Evolutionary conservation across 2,797 vertebrate genomes (phyloP).

Genomic region (Antrozous pallidus): DNA sequence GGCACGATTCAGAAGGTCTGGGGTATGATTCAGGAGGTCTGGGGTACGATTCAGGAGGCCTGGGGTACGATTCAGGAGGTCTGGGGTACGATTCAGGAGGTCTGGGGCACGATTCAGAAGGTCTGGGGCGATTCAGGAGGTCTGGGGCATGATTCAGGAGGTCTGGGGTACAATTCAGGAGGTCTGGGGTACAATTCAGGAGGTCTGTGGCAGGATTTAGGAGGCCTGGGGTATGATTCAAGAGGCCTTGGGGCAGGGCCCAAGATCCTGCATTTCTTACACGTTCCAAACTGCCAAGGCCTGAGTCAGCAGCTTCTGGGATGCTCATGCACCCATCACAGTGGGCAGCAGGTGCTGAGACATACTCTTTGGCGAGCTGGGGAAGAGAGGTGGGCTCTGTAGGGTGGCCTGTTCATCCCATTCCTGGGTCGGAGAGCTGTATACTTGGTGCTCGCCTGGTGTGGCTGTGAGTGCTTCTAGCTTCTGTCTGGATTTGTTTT

Average conservation of each 20-base stretch:
- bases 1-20: not conserved
- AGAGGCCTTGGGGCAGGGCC: not conserved
- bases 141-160: not conserved
- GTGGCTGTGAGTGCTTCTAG: not conserved
- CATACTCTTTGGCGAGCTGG: rapidly evolving
- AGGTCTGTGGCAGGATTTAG: too few species aligned
- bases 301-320: not conserved
- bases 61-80: not conserved
- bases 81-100: not conserved
- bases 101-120: too few species aligned
- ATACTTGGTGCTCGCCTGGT: not conserved
- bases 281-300: not conserved
- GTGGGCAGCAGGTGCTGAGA: not conserved
- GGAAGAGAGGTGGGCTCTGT: not conserved
- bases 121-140: not conserved
- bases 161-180: not conserved
- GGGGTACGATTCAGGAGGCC: not conserved
- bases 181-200: not conserved
- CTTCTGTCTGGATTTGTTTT: not conserved
- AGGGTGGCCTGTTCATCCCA: rapidly evolving
- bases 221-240: not conserved
- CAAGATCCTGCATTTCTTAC: not conserved
- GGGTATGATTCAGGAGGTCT: not conserved
- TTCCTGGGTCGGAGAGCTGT: not conserved
- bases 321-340: not conserved